Conservation (phyloP, 2,888 invertebrate species). For the Geophilus truncorum region DNA sequence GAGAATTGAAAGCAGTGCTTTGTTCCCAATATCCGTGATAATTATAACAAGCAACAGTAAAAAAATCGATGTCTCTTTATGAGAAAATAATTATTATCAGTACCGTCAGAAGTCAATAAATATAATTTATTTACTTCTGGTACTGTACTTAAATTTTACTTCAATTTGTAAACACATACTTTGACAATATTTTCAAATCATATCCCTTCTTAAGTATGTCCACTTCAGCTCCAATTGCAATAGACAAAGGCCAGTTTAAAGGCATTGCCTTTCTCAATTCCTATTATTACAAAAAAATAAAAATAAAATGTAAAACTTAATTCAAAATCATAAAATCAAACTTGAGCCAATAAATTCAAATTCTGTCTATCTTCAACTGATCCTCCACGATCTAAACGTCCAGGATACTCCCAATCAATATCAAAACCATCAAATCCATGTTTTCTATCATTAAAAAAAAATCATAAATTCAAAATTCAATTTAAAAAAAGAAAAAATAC, state of each 20-base stretch:
- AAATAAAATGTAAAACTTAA: not conserved
- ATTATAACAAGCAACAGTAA: constrained; percentile 85
- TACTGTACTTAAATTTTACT: no score
- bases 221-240: constrained; percentile 74
- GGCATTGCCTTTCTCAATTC: not conserved
- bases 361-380: not conserved
- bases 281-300: not conserved
- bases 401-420: not conserved
- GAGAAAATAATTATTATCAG: no score
- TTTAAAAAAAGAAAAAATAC: no score
- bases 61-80: constrained; percentile 60
- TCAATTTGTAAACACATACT: constrained; percentile 46
- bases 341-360: not conserved
- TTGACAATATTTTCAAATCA: constrained; percentile 65
- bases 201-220: constrained; percentile 66
- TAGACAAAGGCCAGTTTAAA: constrained; percentile 63
- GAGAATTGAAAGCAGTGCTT: constrained; percentile 70
- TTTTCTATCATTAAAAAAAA: constrained; percentile 54
- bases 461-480: constrained; percentile 1
- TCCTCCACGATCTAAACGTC: not conserved
- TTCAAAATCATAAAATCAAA: not conserved
- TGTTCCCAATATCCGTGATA: constrained; percentile 81
- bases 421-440: constrained; percentile 47
- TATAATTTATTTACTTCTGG: no score
- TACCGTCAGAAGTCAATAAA: no score